Evolutionary conservation across 2,113 vertebrate genomes (phyloP).

Genomic region (Petromus typicus): DNA sequence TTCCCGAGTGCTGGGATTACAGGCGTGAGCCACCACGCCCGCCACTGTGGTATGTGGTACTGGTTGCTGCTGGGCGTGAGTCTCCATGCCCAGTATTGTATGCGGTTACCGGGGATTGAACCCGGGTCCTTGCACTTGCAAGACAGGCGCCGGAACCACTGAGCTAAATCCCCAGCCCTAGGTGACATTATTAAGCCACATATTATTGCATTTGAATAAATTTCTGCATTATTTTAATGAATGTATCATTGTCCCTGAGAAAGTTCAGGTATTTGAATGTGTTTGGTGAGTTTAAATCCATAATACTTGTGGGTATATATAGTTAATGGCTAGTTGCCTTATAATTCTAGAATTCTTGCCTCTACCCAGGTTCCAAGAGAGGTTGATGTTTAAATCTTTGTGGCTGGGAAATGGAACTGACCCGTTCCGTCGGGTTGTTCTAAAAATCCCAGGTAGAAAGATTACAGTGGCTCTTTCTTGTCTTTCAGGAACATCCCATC

Average conservation of each 20-base stretch:
- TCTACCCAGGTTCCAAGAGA: neutral
- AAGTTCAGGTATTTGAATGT: neutral
- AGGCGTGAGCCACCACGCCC: no score
- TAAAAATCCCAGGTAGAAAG: constrained; percentile 25
- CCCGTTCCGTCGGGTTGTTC: neutral
- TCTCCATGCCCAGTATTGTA: no score
- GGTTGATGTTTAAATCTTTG: constrained; percentile 42
- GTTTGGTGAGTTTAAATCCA: neutral
- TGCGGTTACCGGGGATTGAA: no score
- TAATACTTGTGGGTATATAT: neutral
- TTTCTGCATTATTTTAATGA: neutral
- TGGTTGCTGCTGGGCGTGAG: no score
- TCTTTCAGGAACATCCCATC: neutral
- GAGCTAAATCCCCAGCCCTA: no score
- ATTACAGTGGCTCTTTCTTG: neutral
- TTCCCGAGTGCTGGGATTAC: no score
- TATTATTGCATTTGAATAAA: constrained; percentile 35
- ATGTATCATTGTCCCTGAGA: neutral
- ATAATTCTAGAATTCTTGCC: neutral
- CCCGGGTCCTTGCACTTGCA: no score
- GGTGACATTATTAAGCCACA: neutral
- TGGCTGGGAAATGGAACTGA: neutral
- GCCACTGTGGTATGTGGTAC: no score
- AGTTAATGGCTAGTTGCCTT: neutral
- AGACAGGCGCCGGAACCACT: no score